phyloP scores from a whole-genome alignment of 2,888 invertebrate species.

The Balanococcus diminutus region DNA sequence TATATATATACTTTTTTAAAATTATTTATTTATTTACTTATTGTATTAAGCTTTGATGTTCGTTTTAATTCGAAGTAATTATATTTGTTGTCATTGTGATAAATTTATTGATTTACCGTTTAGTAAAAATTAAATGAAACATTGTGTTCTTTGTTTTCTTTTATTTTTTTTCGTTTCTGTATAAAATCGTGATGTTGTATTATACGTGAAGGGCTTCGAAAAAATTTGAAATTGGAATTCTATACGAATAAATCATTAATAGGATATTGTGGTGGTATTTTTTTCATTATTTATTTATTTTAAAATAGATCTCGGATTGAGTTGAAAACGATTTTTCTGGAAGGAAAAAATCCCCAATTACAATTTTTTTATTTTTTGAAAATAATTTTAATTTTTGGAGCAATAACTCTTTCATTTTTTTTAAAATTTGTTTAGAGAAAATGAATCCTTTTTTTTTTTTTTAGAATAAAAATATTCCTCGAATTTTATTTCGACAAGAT shows the following conservation, averaged over 20 bases:
- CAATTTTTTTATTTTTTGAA: too few relatives aligned
- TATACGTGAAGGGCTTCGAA: neutral
- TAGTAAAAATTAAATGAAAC: slow-evolving; percentile 52
- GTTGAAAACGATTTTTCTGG: neutral
- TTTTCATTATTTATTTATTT: neutral
- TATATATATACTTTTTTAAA: slow-evolving; percentile 19
- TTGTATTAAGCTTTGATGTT: slow-evolving; percentile 51
- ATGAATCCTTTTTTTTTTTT: too few relatives aligned
- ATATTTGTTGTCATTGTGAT: slow-evolving; percentile 55
- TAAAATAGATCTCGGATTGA: too few relatives aligned
- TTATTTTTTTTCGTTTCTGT: neutral
- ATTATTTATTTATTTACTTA: slow-evolving; percentile 46
- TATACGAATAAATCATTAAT: neutral
- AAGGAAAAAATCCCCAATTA: too few relatives aligned
- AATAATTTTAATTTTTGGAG: too few relatives aligned
- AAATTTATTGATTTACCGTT: slow-evolving; percentile 52
- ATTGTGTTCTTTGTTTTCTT: neutral
- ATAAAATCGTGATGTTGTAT: neutral
- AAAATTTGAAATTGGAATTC: neutral
- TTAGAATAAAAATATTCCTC: too few relatives aligned
- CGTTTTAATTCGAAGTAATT: slow-evolving; percentile 48
- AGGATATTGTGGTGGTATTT: neutral
- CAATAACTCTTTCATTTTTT: too few relatives aligned
- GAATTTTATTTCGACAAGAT: too few relatives aligned
- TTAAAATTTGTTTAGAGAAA: too few relatives aligned